phyloP scores from a whole-genome alignment of 2,888 invertebrate species.

The Synanthedon formicaeformis region DNA sequence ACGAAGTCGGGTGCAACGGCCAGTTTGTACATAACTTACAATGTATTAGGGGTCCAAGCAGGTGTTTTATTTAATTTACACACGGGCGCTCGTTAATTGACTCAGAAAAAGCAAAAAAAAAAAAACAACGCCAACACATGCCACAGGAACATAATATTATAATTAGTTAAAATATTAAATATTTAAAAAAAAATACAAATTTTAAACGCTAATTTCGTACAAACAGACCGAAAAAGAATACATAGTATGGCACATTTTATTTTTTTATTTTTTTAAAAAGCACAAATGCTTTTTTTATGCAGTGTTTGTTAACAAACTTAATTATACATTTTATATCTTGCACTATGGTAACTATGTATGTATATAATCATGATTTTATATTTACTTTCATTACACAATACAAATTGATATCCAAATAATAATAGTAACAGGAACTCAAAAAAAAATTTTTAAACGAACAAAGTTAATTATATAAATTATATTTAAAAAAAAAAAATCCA shows the following conservation, averaged over 20 bases:
- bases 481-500: neutral
- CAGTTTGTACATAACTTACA: neutral
- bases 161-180: neutral
- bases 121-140: neutral
- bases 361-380: neutral
- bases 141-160: neutral
- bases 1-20: too few species aligned
- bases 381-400: too few species aligned
- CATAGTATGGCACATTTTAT: neutral
- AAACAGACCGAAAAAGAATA: neutral
- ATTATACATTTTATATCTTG: neutral
- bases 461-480: too few species aligned
- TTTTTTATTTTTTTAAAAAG: neutral
- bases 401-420: too few species aligned
- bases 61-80: slow-evolving; percentile 16
- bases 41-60: neutral
- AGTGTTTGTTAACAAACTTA: neutral
- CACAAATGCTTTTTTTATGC: neutral
- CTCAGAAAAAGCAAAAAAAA: slow-evolving; percentile 31
- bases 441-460: too few species aligned
- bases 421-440: neutral
- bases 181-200: neutral
- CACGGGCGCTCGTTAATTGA: slow-evolving; percentile 63
- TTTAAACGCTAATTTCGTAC: neutral
- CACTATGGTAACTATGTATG: neutral